Conservation (phyloP, 1,140 invertebrate genomes). For the Tetramorium alpestre region DNA sequence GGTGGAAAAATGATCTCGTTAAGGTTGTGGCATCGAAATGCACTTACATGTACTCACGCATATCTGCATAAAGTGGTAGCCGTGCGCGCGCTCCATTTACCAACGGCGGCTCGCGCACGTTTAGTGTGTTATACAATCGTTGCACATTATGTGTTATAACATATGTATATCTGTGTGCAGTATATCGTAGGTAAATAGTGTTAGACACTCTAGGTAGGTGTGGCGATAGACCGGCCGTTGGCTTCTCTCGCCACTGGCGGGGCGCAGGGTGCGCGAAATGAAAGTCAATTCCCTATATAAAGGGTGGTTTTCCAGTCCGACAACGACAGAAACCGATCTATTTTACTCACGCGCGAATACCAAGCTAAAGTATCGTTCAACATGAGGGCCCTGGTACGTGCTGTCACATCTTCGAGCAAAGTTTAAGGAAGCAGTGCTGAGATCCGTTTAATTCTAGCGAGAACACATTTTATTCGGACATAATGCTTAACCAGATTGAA, state of each 20-base stretch:
- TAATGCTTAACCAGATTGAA: neutral
- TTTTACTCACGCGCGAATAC: constrained; percentile 73
- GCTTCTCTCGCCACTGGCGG: constrained; percentile 79
- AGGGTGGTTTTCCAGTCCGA: constrained; percentile 82
- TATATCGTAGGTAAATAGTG: constrained; percentile 79
- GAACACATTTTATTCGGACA: neutral
- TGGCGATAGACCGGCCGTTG: constrained; percentile 82
- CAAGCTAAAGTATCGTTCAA: constrained; percentile 75
- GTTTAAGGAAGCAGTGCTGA: constrained; percentile 9
- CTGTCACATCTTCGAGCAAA: neutral
- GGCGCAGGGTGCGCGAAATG: constrained; percentile 81
- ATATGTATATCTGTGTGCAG: constrained; percentile 70
- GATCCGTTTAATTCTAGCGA: neutral
- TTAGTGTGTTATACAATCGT: constrained; percentile 81
- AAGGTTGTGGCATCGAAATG: constrained; percentile 46
- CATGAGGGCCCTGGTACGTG: constrained; percentile 84
- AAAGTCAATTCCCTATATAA: constrained; percentile 86
- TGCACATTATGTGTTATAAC: constrained; percentile 80
- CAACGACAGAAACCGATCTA: constrained; percentile 79
- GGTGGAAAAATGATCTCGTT: constrained; percentile 54
- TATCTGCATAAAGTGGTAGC: constrained; percentile 68
- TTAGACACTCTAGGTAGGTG: constrained; percentile 80
- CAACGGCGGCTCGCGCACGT: constrained; percentile 67
- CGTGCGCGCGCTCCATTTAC: constrained; percentile 65
- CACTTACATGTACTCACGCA: neutral